Base-by-base conservation (phyloP, 2,888 invertebrate species). In the Gymnosoma rotundatum region DNA sequence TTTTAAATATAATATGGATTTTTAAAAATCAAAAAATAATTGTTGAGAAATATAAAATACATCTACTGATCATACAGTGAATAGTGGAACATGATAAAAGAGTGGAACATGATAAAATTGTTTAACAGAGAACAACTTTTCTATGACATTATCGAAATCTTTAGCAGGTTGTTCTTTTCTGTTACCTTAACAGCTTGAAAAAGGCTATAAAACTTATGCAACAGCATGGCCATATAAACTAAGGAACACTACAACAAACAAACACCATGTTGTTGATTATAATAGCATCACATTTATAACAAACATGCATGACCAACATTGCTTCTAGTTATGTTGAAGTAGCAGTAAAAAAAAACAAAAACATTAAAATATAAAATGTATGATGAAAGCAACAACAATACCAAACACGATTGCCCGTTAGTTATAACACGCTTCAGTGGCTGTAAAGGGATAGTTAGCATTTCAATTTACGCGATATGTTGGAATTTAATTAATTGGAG, bases 391-490 rank as follows among this genome's bases (percentile, higher is more conserved):
- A n/a, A n/a, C 50, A 18, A 36, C 18, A 61, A 50, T 16, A 36
- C 2, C 5, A 12, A 38, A 20, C 42, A 74, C 61, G 67, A 66
- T 48, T 58, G 38, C 56, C 75, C 63, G 69, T 64, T 63, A 81
- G 69, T 69, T 69, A 69, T 70, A 70, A 75, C 80, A 81, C 69
- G 80, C 80, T 81, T 73, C 73, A 78, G 67, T 67, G 78, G 67
- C 60, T 67, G 63, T 50, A 78, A 78, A 78, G 64, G 73, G 78
- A 74, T 81, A 83, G 69, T 83, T 78, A 78, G 78, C 78, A 83
- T 83, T 83, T 79, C 74, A 83, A 83, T 83, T 83, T 83, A 70
- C 69, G 69, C 83, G 78, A 79, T 74, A 83, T 83, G 74, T 64
- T 78, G 78, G 69, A 78, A 83, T 83, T 83, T 83, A 78, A 83